These are phyloP conservation scores for Biston betularia DNA, from an alignment of 2,888 invertebrate species.

Conservation along the genomic window DNA sequence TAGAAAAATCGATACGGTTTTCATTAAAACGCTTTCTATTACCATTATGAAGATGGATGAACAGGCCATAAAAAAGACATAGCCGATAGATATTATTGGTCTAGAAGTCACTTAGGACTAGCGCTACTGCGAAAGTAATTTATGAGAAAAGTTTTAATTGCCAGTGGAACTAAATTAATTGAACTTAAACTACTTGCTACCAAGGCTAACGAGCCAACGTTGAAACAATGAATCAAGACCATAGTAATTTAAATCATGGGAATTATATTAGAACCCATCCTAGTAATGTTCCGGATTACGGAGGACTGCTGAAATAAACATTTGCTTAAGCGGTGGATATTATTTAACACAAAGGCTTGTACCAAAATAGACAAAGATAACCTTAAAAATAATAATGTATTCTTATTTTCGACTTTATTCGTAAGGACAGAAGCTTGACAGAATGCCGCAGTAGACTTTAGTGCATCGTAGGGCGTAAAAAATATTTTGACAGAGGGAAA, in stretches of 20 bases:
- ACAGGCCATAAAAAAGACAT: not conserved
- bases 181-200: conserved; percentile 22
- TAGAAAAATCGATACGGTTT: conserved; percentile 9
- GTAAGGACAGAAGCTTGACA: conserved; percentile 3
- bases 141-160: conserved; percentile 33
- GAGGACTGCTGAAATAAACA: conserved; percentile 29
- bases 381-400: not conserved
- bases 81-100: not conserved
- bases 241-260: conserved; percentile 29
- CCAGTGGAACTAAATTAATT: conserved; percentile 26
- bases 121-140: conserved; percentile 13
- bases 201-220: conserved; percentile 23
- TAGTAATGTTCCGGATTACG: conserved; percentile 24
- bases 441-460: not conserved
- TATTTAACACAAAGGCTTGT: conserved; percentile 28
- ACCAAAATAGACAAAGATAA: conserved; percentile 22
- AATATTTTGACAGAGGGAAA: conserved; percentile 53
- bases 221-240: conserved; percentile 33
- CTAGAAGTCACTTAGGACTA: not conserved
- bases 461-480: conserved; percentile 25
- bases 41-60: not conserved
- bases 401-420: conserved; percentile 22
- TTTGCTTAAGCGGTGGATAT: conserved; percentile 33
- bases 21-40: conserved; percentile 12
- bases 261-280: conserved; percentile 19